These are phyloP conservation scores for Scaptomyza graminum DNA, from an alignment of 1,140 invertebrate genomes.

Conservation along the genomic window DNA sequence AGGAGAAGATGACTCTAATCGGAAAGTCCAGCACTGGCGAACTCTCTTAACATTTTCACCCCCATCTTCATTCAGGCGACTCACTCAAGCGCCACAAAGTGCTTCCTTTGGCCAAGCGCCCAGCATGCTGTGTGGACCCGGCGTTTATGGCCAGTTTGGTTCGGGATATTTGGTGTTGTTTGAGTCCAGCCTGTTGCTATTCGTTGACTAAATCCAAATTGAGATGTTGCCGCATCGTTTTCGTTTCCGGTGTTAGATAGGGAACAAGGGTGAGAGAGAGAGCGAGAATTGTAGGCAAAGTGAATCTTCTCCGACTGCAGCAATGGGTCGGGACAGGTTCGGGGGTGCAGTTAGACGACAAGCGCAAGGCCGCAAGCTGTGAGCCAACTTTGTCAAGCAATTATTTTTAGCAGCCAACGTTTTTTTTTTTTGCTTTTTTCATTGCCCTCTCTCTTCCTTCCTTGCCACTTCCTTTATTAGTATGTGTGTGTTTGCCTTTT, in stretches of 20 bases:
- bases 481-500: slow-evolving; percentile 56
- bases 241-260: slow-evolving; percentile 43
- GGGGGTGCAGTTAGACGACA: not conserved
- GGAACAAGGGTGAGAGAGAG: not conserved
- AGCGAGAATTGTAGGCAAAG: not conserved
- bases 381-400: slow-evolving; percentile 75
- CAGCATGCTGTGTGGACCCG: not conserved
- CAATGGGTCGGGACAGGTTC: not conserved
- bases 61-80: slow-evolving; percentile 42
- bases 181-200: slow-evolving; percentile 28
- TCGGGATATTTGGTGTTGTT: too few relatives aligned
- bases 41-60: slow-evolving; percentile 52
- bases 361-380: slow-evolving; percentile 49
- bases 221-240: slow-evolving; percentile 65
- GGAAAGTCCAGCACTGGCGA: slow-evolving; percentile 36
- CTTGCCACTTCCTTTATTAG: not conserved
- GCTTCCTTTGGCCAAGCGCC: slow-evolving; percentile 61
- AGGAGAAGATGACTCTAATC: slow-evolving; percentile 19
- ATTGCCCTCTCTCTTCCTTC: not conserved
- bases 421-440: not conserved
- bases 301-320: not conserved
- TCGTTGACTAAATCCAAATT: slow-evolving; percentile 45
- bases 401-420: slow-evolving; percentile 63
- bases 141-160: not conserved
- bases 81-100: slow-evolving; percentile 75